A percentile compares a stretch with the other conserved stretches of the same genome.
Evolutionary conservation across 2,113 vertebrate species (phyloP).

Genomic region (Podarcis cretensis): DNA sequence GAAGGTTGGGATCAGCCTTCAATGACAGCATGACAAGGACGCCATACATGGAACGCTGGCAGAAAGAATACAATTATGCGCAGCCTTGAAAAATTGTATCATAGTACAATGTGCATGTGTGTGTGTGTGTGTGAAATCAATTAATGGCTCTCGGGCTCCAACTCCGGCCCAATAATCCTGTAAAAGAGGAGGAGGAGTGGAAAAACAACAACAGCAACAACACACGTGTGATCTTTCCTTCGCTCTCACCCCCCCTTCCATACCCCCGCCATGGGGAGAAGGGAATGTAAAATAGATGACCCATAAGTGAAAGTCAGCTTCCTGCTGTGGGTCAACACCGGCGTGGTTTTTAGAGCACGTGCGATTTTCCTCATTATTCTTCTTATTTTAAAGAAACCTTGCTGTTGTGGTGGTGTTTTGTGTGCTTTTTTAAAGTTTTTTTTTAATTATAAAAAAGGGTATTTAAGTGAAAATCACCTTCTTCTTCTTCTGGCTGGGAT

Average conservation of each 20-base stretch:
- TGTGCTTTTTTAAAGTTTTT: neutral
- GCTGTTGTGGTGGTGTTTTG: neutral
- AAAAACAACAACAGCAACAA: conserved; percentile 25
- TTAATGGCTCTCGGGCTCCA: conserved; percentile 79
- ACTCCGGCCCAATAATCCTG: conserved; percentile 80
- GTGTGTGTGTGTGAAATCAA: conserved; percentile 79
- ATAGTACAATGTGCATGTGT: conserved; percentile 74
- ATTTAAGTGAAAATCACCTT: conserved; percentile 72
- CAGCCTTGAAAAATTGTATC: conserved; percentile 89
- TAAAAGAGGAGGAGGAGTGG: conserved; percentile 48
- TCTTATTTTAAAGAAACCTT: conserved; percentile 37
- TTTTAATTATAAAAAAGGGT: conserved; percentile 47
- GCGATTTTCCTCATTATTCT: conserved; percentile 39
- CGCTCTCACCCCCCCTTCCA: neutral
- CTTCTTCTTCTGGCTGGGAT: conserved; percentile 30
- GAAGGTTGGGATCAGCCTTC: conserved; percentile 85
- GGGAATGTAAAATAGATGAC: conserved; percentile 63
- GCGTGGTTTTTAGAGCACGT: conserved; percentile 52
- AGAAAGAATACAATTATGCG: conserved; percentile 85
- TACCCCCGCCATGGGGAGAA: conserved; percentile 22
- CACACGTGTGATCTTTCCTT: neutral
- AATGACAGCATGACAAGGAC: conserved; percentile 89
- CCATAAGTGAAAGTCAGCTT: conserved; percentile 66
- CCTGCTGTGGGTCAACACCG: conserved; percentile 68
- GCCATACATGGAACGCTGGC: conserved; percentile 77